A percentile compares a stretch with the other conserved stretches of the same genome.
These are phyloP conservation scores for Galendromus occidentalis DNA, from an alignment of 1,140 invertebrate genomes.

Conservation along the genomic window DNA sequence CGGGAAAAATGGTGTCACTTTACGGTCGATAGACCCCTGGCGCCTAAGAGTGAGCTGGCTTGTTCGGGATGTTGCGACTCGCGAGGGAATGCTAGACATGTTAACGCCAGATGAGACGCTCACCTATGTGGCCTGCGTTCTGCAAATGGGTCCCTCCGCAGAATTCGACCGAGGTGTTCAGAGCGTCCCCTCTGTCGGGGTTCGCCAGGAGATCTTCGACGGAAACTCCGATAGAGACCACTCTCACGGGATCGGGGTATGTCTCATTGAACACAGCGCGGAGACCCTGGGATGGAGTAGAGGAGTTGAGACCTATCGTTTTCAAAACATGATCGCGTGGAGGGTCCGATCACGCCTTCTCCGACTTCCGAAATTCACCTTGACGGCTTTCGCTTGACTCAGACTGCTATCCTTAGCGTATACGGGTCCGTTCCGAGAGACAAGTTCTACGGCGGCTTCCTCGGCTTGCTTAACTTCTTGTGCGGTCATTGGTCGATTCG, in stretches of 20 bases:
- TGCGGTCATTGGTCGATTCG: conserved; percentile 52
- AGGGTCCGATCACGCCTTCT: background rate
- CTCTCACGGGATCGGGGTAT: conserved; percentile 94
- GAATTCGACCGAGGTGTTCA: conserved; percentile 89
- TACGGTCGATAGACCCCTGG: no score
- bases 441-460: conserved; percentile 50
- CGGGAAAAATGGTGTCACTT: no score
- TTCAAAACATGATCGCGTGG: background rate
- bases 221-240: conserved; percentile 80
- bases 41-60: no score
- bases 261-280: conserved; percentile 97
- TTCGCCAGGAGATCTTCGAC: conserved; percentile 71
- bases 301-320: background rate
- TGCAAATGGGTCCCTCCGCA: conserved; percentile 67
- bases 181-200: conserved; percentile 52
- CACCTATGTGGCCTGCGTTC: conserved; percentile 21
- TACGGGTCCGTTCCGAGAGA: conserved; percentile 56
- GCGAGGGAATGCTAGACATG: conserved; percentile 9
- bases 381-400: conserved; percentile 63
- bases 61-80: no score
- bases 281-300: conserved; percentile 42
- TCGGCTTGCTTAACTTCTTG: conserved; percentile 72
- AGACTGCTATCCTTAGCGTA: conserved; percentile 74
- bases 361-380: conserved; percentile 14
- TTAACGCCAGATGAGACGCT: background rate